Evolutionary conservation across 2,797 vertebrate species (phyloP).

Genomic region (Gouania willdenowi): DNA sequence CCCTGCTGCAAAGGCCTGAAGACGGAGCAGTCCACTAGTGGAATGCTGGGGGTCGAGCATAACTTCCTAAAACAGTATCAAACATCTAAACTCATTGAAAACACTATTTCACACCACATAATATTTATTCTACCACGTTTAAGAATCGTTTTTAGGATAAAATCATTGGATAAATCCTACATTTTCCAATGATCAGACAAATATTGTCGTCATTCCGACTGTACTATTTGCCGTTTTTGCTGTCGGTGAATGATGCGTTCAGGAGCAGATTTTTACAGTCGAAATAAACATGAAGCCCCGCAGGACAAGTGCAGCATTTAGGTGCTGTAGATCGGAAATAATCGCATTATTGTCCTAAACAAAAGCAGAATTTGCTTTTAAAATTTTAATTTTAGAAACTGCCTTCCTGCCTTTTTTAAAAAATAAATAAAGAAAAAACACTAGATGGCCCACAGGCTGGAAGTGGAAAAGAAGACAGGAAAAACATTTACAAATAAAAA

Average conservation of each 20-base stretch:
- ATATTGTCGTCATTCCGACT: constrained; percentile 35
- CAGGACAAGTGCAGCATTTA: constrained; percentile 13
- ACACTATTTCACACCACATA: rapidly evolving
- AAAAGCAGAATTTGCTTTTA: neutral
- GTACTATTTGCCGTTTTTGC: constrained; percentile 48
- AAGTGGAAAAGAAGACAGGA: too few species aligned
- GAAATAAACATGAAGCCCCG: constrained; percentile 14
- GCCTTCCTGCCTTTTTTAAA: too few species aligned
- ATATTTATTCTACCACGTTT: rapidly evolving
- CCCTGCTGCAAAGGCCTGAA: constrained; percentile 75
- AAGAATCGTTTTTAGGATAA: rapidly evolving
- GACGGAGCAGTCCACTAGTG: constrained; percentile 60
- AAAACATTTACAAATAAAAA: too few species aligned
- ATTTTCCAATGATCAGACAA: neutral
- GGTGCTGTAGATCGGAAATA: constrained; percentile 26
- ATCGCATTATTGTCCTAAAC: neutral
- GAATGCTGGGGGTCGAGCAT: constrained; percentile 50
- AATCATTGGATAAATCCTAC: too few species aligned
- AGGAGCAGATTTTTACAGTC: constrained; percentile 14
- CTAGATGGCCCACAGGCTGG: too few species aligned
- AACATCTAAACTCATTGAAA: neutral
- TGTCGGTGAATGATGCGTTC: constrained; percentile 37
- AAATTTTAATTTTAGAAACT: neutral
- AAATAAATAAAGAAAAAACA: too few species aligned
- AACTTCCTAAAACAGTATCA: constrained; percentile 7